Conservation (phyloP, 1,140 invertebrate genomes). For the Bombus confusus region DNA sequence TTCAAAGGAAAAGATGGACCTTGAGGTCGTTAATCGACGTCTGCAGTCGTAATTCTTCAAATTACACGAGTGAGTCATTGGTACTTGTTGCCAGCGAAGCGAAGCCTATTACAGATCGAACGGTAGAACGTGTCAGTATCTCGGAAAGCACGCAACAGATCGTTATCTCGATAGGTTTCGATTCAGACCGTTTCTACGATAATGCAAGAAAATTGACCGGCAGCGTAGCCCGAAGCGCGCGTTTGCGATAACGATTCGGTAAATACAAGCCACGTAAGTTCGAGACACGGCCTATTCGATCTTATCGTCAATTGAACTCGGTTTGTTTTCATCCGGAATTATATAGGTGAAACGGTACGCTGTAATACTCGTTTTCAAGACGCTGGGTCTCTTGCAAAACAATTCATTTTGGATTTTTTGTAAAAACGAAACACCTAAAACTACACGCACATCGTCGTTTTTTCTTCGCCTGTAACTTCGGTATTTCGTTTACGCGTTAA, state of each 20-base stretch:
- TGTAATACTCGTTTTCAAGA: not conserved
- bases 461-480: not conserved
- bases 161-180: slow-evolving; percentile 4
- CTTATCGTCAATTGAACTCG: not conserved
- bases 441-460: rapidly evolving
- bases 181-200: not conserved
- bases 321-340: not conserved
- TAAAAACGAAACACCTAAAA: too few species aligned
- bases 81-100: slow-evolving; percentile 26
- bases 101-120: slow-evolving; percentile 45
- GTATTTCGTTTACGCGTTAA: not conserved
- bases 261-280: not conserved
- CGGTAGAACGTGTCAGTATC: slow-evolving; percentile 27
- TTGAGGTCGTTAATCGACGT: slow-evolving; percentile 13
- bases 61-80: slow-evolving; percentile 43
- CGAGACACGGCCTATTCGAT: not conserved
- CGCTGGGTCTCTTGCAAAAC: too few species aligned
- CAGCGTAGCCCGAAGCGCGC: not conserved
- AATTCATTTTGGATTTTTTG: too few species aligned
- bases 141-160: slow-evolving; percentile 26
- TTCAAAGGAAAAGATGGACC: not conserved
- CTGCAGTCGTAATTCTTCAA: slow-evolving; percentile 33
- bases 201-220: not conserved
- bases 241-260: not conserved
- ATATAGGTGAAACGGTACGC: not conserved